These are phyloP conservation scores for Ascaphus truei DNA, from an alignment of 2,113 vertebrate species.

Conservation along the genomic window DNA sequence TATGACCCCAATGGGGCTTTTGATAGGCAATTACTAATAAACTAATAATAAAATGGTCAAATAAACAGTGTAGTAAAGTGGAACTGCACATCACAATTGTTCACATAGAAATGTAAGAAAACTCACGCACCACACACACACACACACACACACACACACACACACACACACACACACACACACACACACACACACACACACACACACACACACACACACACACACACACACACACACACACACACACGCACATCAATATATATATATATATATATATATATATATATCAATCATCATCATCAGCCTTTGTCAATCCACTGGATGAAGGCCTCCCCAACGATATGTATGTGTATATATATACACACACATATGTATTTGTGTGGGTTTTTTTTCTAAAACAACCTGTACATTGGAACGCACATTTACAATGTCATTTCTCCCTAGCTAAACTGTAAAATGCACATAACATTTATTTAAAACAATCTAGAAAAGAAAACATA, in stretches of 20 bases:
- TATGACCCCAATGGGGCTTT: conserved; percentile 47
- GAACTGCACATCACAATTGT: background rate
- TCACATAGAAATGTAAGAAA: background rate
- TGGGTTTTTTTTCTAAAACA: no score
- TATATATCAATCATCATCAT: no score
- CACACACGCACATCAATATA: background rate
- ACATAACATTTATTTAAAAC: background rate
- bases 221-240: no score
- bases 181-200: no score
- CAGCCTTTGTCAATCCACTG: no score
- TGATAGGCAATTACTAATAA: conserved; percentile 45
- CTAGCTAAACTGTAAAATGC: background rate
- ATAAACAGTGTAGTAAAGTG: conserved; percentile 36
- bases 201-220: no score
- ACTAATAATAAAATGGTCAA: conserved; percentile 57
- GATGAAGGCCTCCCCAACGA: no score
- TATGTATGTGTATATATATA: background rate
- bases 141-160: no score
- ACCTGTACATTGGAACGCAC: no score
- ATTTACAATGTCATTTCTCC: background rate
- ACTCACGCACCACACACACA: background rate
- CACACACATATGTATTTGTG: background rate
- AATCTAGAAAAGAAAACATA: background rate
- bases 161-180: no score
- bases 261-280: conserved; percentile 10